phyloP scores from a whole-genome alignment of 2,113 vertebrate species.

The Eulemur rufifrons region DNA sequence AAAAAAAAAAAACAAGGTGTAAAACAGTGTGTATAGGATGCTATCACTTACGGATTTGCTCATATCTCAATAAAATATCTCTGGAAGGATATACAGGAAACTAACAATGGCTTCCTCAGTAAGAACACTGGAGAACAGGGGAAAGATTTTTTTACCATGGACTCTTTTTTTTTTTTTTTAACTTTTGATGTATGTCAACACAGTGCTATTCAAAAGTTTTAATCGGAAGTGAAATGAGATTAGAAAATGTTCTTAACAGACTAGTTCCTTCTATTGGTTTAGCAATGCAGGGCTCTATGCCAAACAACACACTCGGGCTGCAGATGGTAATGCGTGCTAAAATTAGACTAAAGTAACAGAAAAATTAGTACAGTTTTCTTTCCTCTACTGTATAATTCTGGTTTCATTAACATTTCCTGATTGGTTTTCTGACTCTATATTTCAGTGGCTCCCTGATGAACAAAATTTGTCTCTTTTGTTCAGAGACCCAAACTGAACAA shows the following conservation, averaged over 20 bases:
- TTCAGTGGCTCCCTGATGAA: background rate
- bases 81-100: background rate
- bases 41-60: background rate
- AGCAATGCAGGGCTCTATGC: background rate
- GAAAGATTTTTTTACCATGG: background rate
- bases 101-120: background rate
- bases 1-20: background rate
- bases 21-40: background rate
- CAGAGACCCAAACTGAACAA: background rate
- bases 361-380: background rate
- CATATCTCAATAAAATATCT: background rate
- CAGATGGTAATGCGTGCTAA: background rate
- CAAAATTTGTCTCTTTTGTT: background rate
- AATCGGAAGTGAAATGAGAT: background rate
- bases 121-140: background rate
- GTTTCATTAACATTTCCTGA: background rate
- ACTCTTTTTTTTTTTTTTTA: background rate
- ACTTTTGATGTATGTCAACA: background rate
- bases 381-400: background rate
- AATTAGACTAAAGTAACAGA: background rate
- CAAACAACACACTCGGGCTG: background rate
- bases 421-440: background rate
- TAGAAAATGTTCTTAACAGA: background rate
- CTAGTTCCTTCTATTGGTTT: background rate
- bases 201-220: background rate